phyloP scores from a whole-genome alignment of 2,888 invertebrate genomes.

The Muschampia plurimacula region DNA sequence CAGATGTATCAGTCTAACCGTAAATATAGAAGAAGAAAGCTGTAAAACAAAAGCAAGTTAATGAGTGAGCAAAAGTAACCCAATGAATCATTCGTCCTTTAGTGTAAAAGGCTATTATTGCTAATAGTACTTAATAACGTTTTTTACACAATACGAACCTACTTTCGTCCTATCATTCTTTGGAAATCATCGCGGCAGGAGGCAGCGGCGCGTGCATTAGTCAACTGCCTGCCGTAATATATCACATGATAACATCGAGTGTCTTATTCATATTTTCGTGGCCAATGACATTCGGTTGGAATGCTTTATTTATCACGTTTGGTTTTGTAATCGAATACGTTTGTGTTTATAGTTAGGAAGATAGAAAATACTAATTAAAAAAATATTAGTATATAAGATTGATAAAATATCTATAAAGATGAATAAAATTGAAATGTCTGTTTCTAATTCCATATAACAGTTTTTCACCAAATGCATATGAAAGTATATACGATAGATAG shows the following conservation, averaged over 20 bases:
- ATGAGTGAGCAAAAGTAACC: no score
- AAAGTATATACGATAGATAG: no score
- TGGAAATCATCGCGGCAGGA: slow-evolving; percentile 20
- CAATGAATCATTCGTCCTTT: no score
- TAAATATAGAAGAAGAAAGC: no score
- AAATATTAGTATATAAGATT: no score
- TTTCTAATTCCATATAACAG: no score
- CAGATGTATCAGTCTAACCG: no score
- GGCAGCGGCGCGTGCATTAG: slow-evolving; percentile 24
- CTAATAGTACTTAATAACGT: background rate
- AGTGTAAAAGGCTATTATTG: background rate
- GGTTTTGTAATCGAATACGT: slow-evolving; percentile 20
- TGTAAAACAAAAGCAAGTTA: no score
- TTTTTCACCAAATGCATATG: no score
- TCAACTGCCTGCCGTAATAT: slow-evolving; percentile 35
- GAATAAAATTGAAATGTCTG: no score
- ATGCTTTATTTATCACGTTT: slow-evolving; percentile 12
- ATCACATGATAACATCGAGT: slow-evolving; percentile 39
- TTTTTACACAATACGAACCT: background rate
- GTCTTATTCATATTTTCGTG: slow-evolving; percentile 31
- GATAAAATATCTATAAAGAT: no score
- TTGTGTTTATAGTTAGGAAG: background rate
- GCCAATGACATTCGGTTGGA: slow-evolving; percentile 20
- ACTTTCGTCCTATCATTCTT: slow-evolving; percentile 8
- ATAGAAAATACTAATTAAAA: background rate